Evolutionary conservation across 2,888 invertebrate species (phyloP).

Genomic region (Lithosia quadra): DNA sequence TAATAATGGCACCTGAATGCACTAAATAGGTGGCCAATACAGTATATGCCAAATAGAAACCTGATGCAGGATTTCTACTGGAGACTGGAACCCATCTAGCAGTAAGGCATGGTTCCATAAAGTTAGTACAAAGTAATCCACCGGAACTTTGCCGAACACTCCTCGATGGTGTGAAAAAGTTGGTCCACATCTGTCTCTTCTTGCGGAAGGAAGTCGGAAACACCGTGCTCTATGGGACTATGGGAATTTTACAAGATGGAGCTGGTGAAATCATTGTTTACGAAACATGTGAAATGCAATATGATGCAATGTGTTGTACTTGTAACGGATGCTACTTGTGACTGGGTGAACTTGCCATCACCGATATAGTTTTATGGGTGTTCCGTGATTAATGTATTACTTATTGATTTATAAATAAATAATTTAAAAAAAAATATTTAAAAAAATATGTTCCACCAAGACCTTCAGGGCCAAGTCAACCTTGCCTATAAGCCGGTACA

Average conservation of each 20-base stretch:
- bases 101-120: background rate
- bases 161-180: background rate
- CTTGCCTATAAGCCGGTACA: too few species aligned
- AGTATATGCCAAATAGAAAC: too few species aligned
- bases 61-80: too few species aligned
- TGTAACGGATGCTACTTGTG: background rate
- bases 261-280: background rate
- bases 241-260: background rate
- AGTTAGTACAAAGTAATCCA: background rate
- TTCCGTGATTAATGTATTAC: too few species aligned
- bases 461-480: too few species aligned
- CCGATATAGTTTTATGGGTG: too few species aligned
- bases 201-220: conserved; percentile 2
- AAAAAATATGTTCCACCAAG: too few species aligned
- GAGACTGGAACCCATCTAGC: too few species aligned
- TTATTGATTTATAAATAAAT: too few species aligned
- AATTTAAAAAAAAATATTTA: too few species aligned
- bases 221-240: background rate
- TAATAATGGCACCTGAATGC: too few species aligned
- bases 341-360: background rate
- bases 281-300: background rate
- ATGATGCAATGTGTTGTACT: background rate
- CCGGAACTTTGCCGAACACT: background rate
- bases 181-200: background rate
- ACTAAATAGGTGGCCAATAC: too few species aligned